Percentiles rank a stretch among this genome's conserved stretches.
Evolutionary conservation across 2,113 vertebrate genomes (phyloP).

Genomic region (Artemisiospiza belli): DNA sequence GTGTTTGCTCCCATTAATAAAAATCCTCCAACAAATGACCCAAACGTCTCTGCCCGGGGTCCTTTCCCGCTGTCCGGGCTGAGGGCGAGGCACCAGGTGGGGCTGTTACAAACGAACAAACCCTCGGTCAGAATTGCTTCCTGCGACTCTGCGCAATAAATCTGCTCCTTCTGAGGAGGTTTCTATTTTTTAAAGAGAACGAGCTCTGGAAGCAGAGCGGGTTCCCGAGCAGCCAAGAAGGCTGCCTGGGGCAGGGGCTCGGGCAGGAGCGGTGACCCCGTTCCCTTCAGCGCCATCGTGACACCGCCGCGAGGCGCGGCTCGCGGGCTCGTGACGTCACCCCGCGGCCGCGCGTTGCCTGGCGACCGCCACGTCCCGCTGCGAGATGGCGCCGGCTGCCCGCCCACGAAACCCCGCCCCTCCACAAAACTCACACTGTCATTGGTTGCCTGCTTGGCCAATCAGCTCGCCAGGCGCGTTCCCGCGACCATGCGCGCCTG

Average conservation of each 20-base stretch:
- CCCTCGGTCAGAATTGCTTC: neutral
- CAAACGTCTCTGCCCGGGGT: neutral
- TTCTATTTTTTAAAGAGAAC: rapidly evolving
- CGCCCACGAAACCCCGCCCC: neutral
- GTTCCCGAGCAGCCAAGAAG: too few species aligned
- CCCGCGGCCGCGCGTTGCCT: neutral
- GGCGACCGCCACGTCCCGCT: neutral
- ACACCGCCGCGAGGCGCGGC: rapidly evolving
- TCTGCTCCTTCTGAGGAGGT: neutral
- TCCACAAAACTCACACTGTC: rapidly evolving
- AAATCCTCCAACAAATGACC: neutral
- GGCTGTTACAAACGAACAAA: neutral
- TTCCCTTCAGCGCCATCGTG: rapidly evolving
- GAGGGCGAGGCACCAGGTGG: neutral
- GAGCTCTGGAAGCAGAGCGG: rapidly evolving
- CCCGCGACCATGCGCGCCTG: slow-evolving; percentile 76
- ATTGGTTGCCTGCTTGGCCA: slow-evolving; percentile 49
- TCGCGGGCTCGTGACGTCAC: neutral
- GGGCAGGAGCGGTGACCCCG: rapidly evolving
- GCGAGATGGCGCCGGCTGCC: neutral
- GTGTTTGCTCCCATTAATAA: neutral
- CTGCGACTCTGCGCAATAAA: neutral
- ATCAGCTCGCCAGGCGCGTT: slow-evolving; percentile 4
- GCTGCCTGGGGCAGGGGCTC: rapidly evolving
- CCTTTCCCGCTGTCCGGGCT: neutral